A percentile compares a stretch with the other conserved stretches of the same genome.
phyloP scores from a whole-genome alignment of 2,113 vertebrate genomes.

The Pseudopipra pipra region DNA sequence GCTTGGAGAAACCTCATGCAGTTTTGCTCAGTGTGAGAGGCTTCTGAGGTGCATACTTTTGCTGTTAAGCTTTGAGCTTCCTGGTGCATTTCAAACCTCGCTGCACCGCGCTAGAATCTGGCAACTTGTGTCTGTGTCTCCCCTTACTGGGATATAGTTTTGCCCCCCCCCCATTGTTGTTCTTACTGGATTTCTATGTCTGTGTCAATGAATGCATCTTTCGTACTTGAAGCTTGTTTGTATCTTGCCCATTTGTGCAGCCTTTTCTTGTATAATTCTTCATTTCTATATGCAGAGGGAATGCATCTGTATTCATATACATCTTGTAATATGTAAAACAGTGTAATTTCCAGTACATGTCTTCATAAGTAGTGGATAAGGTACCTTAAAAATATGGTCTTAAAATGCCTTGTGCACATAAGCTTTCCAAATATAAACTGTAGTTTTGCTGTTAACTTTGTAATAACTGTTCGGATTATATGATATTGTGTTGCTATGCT shows the following conservation, averaged over 20 bases:
- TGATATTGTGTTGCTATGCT: not conserved
- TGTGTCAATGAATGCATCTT: not conserved
- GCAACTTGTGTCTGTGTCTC: not conserved
- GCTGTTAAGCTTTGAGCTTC: not conserved
- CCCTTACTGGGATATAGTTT: not conserved
- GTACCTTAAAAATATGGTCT: not conserved
- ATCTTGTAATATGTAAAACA: not conserved
- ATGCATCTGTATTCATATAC: not conserved
- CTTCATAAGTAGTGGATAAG: not conserved
- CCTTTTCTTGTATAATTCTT: not conserved
- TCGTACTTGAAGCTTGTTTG: accelerated
- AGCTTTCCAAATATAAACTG: not conserved
- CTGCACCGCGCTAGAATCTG: not conserved
- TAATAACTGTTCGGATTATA: not conserved
- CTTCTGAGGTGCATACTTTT: not conserved
- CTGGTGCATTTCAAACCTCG: not conserved
- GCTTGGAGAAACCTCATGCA: not conserved
- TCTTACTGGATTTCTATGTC: not conserved
- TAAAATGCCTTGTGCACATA: not conserved
- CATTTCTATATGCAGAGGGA: not conserved
- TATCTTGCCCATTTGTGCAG: not conserved
- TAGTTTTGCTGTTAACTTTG: not conserved
- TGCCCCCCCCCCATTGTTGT: not conserved
- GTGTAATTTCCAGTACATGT: not conserved
- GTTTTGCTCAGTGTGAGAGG: not conserved